Conservation (phyloP, 2,797 vertebrate species). For the Enteromius paludinosus region DNA sequence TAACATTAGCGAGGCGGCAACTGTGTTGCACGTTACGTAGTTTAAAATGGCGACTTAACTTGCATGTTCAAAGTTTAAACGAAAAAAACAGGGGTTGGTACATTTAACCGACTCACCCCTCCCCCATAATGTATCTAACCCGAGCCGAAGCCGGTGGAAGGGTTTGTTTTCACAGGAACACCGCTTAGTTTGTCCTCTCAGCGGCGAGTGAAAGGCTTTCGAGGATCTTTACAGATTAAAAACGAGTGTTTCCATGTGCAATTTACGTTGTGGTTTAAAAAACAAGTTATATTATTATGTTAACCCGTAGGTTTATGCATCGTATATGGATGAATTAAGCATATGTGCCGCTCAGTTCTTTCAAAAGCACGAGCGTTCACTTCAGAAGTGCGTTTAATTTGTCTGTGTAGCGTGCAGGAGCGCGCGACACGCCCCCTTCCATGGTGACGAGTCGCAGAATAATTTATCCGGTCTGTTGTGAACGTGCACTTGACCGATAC, state of each 20-base stretch:
- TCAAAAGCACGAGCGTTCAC: background rate
- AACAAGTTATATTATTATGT: background rate
- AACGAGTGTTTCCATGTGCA: background rate
- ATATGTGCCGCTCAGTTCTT: background rate
- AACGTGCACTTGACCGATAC: background rate
- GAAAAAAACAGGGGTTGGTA: constrained; percentile 68
- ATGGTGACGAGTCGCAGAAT: background rate
- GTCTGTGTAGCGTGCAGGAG: background rate
- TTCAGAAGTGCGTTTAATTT: constrained; percentile 5
- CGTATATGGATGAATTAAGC: background rate
- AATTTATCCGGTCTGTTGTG: background rate
- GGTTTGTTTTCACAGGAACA: constrained; percentile 25
- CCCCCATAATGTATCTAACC: constrained; percentile 63
- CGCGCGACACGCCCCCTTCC: constrained; percentile 24
- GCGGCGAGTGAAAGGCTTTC: background rate
- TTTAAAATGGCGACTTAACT: constrained; percentile 78
- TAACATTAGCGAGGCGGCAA: background rate
- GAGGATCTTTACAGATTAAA: background rate
- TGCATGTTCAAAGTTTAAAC: constrained; percentile 81
- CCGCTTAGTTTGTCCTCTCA: background rate
- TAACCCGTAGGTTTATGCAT: background rate
- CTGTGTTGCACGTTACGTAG: constrained; percentile 45
- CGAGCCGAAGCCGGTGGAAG: constrained; percentile 40
- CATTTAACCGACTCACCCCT: constrained; percentile 67
- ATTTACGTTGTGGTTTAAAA: background rate